These are phyloP conservation scores for Sciurus niger DNA, from an alignment of 2,113 vertebrate genomes.

Conservation along the genomic window DNA sequence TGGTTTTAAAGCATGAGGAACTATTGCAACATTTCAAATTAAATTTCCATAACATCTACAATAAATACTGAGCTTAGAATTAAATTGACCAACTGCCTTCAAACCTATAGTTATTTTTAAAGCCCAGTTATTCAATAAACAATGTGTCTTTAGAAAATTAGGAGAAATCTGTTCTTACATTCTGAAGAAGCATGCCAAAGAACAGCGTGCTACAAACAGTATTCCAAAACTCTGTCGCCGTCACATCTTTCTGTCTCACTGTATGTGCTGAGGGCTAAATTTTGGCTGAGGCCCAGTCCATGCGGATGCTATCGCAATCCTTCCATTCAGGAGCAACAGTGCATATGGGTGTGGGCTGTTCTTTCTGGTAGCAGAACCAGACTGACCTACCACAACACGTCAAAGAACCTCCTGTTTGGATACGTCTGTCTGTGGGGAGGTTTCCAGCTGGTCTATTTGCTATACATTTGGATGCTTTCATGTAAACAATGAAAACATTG, in stretches of 20 bases:
- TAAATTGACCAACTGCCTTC: conserved; percentile 26
- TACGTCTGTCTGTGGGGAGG: conserved; percentile 68
- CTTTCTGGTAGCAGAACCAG: conserved; percentile 70
- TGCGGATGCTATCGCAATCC: conserved; percentile 34
- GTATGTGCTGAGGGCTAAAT: conserved; percentile 60
- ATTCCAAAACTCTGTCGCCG: conserved; percentile 69
- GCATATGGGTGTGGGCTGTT: conserved; percentile 80
- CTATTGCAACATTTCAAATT: conserved; percentile 6
- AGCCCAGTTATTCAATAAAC: conserved; percentile 67
- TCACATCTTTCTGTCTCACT: conserved; percentile 69
- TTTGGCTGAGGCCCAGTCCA: conserved; percentile 71
- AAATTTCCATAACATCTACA: conserved; percentile 28
- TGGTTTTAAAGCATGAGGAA: neutral
- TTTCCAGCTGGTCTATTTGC: conserved; percentile 83
- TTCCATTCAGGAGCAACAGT: conserved; percentile 60
- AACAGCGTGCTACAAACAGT: conserved; percentile 79
- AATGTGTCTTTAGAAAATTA: conserved; percentile 65
- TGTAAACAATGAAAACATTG: conserved; percentile 80
- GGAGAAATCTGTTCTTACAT: conserved; percentile 77
- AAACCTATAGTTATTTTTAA: conserved; percentile 63
- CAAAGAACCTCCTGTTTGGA: conserved; percentile 71
- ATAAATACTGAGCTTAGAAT: conserved; percentile 45
- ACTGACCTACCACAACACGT: conserved; percentile 72
- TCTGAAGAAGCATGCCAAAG: conserved; percentile 75
- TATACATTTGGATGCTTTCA: conserved; percentile 81